phyloP scores from a whole-genome alignment of 2,888 invertebrate genomes.

The Corbicula japonica region DNA sequence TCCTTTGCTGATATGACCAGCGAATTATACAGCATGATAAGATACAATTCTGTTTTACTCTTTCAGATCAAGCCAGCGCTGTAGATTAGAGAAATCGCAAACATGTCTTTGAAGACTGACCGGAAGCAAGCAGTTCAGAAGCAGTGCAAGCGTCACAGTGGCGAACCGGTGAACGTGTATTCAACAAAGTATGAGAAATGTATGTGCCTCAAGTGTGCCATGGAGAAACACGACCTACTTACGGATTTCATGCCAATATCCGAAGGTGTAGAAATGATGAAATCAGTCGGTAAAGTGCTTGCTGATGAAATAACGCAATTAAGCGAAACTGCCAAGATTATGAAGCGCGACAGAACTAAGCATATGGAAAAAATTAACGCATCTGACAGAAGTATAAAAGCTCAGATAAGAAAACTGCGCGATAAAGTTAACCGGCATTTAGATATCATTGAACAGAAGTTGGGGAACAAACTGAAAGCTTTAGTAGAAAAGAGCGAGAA shows the following conservation, averaged over 20 bases:
- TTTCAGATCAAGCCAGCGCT: too few relatives aligned
- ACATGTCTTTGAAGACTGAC: too few relatives aligned
- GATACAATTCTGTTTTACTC: too few relatives aligned
- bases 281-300: slow-evolving; percentile 38
- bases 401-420: slow-evolving; percentile 33
- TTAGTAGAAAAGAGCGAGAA: slow-evolving; percentile 37
- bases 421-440: slow-evolving; percentile 49
- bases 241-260: slow-evolving; percentile 62
- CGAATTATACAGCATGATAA: too few relatives aligned
- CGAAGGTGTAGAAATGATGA: slow-evolving; percentile 50
- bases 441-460: slow-evolving; percentile 54
- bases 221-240: slow-evolving; percentile 54
- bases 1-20: too few relatives aligned
- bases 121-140: too few relatives aligned
- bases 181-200: slow-evolving; percentile 44
- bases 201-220: slow-evolving; percentile 65
- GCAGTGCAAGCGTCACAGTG: slow-evolving; percentile 52
- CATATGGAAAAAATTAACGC: slow-evolving; percentile 35
- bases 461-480: slow-evolving; percentile 39
- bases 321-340: slow-evolving; percentile 32
- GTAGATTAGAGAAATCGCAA: too few relatives aligned
- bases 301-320: slow-evolving; percentile 42
- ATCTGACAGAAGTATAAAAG: slow-evolving; percentile 48
- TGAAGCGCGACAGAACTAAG: slow-evolving; percentile 38
- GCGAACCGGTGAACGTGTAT: slow-evolving; percentile 53